Base-by-base conservation (phyloP, 2,113 vertebrate species). In the Hyperopisus bebe region DNA sequence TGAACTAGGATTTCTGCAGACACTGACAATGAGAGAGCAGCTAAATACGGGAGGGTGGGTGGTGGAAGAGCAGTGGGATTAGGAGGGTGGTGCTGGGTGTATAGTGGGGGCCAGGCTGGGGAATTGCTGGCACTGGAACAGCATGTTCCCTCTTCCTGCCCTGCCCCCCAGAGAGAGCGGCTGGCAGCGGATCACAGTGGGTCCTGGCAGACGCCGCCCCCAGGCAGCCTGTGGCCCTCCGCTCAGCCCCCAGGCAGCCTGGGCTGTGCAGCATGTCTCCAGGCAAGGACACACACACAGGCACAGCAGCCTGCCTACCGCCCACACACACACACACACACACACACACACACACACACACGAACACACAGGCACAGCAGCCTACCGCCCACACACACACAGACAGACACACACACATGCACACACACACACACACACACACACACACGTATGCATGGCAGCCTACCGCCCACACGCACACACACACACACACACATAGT, bases 181-280 rank as follows among this genome's bases (percentile, higher is more conserved):
- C 93, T 96, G 95, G 95, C 94, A 93, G 91, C 44, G 89, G 94
- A 94, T 96, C 95, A 95, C 93, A 95, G 93, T 53, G 90, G 93
- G 90, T 92, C 92, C 93, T 94, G 94, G 94, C 94, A 94, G 94
- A 91, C 93, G 94, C 93, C 92, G 91, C 55, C 93, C 88, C 91
- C 47, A 92, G 94, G 95, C 86, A 27, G 94, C 92, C 92, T 90
- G 90, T 84, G 92, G 82, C 24, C 87, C 92, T 92, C 89, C 93
- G 92, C 90, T 91, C 91, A 11, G 88, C 93, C 48, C 82, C 87
- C 58, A 53, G 90, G 90, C 91, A 89, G 53, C 53, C 66, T 62
- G n/a, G 1, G 31, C 87, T 2, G 3, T 44, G 46, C 44, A 89
- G 80, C 87, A 88, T 8, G 3, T 31, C 5, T 0, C 51, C n/a